phyloP scores from a whole-genome alignment of 2,113 vertebrate species.

The Ursus arctos region DNA sequence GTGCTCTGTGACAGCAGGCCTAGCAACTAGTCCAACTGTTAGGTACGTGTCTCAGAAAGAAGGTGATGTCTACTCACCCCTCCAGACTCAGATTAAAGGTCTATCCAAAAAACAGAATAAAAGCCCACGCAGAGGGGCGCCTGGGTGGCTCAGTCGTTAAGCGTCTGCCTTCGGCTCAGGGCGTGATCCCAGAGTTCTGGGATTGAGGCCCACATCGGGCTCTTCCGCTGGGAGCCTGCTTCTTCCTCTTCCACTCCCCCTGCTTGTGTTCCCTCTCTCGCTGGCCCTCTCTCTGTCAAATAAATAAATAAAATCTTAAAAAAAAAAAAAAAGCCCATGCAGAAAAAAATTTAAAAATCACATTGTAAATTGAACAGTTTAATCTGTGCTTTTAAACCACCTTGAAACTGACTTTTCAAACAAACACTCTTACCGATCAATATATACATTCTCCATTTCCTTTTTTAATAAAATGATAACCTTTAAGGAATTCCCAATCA shows the following conservation, averaged over 20 bases:
- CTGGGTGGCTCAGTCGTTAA: no score
- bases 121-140: not conserved
- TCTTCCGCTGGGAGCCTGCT: no score
- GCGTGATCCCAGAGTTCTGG: no score
- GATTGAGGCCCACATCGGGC: no score
- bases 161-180: no score
- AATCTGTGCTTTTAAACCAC: not conserved
- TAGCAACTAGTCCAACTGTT: not conserved
- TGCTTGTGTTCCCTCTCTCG: no score
- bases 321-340: not conserved
- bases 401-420: conserved; percentile 4
- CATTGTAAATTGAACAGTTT: not conserved
- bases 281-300: no score
- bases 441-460: not conserved
- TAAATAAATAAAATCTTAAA: not conserved
- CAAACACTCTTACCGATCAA: not conserved
- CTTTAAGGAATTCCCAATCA: not conserved
- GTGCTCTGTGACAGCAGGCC: not conserved
- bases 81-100: not conserved
- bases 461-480: not conserved
- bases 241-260: no score
- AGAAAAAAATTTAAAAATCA: not conserved
- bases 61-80: not conserved
- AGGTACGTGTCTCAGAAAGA: not conserved
- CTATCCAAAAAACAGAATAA: not conserved